Evolutionary conservation across 2,888 invertebrate species (phyloP), one percentile per base, ranked within the genome.

Genomic region (Diadegma fenestrale): DNA sequence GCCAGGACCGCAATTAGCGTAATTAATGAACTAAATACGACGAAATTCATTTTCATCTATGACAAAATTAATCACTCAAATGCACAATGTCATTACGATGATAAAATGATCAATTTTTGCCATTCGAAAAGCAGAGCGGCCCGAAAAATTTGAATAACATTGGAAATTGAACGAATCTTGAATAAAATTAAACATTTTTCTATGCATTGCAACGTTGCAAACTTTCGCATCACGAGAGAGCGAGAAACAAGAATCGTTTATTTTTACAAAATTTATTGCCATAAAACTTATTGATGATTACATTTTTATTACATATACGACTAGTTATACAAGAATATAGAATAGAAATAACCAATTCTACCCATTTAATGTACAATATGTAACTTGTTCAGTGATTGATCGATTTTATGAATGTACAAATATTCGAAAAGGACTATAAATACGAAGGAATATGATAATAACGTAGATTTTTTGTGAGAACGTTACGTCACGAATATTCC

Each of bases 281-380:
- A 54, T 41, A 26, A 41, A 30, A 22, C 69, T 79, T 58, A 79
- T 79, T 30, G 17, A 54, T 68, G 10, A 43, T 68, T 77, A 77
- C 77, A 77, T 45, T n/a, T 77, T n/a, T 77, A 30, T 76, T 37
- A 76, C 33, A 17, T 37, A 30, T 58, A 43, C 58, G 71, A 80
- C 63, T 72, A 80, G 63, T 63, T 48, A 71, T 80, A 72, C 45
- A 80, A 80, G 63, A 80, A 80, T 80, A 80, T 64, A 72, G 33
- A 63, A 80, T 48, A 51, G 33, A 61, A 58, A 64, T 72, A 64
- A 63, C n/a, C 7, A 3, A 37, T 43, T 51, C 79, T 63, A 79
- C 43, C 51, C 71, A 43, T 26, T 71, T 63, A 72, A 63, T 63
- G 51, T 80, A 72, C 63, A 71, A 26, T 72, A 61, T 33, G 41